These are phyloP conservation scores for Trissolcus brochymenae DNA, from an alignment of 2,888 invertebrate species.

Conservation along the genomic window DNA sequence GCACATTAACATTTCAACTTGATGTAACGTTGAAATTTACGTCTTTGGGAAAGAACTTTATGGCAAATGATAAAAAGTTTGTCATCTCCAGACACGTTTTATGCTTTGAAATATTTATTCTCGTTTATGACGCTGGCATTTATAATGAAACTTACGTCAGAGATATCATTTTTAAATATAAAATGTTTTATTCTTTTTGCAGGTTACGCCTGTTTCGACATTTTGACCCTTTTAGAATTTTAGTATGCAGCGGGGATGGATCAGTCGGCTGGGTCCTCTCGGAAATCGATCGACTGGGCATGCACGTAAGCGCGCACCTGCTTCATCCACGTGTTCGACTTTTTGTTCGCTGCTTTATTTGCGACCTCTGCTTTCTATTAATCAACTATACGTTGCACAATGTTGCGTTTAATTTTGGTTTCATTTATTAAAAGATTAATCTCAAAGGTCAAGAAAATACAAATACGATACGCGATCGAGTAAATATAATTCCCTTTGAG, in stretches of 20 bases:
- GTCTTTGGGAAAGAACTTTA: background rate
- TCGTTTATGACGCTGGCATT: slow-evolving; percentile 5
- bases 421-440: no score
- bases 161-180: no score
- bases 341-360: background rate
- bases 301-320: slow-evolving; percentile 85
- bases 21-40: no score
- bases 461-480: no score
- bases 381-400: no score
- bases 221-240: slow-evolving; percentile 96
- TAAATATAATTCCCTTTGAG: no score
- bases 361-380: no score
- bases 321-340: background rate
- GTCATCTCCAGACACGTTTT: slow-evolving; percentile 10
- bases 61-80: slow-evolving; percentile 7
- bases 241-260: slow-evolving; percentile 98
- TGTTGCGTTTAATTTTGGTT: no score
- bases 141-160: no score
- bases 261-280: slow-evolving; percentile 98
- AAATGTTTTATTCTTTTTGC: slow-evolving; percentile 53
- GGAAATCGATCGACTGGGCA: slow-evolving; percentile 95
- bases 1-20: background rate
- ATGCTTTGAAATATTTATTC: slow-evolving; percentile 10
- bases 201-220: slow-evolving; percentile 92
- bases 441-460: no score